Base-by-base conservation (phyloP, 2,888 invertebrate species). In the Galeopsomyia nigrocyanea region DNA sequence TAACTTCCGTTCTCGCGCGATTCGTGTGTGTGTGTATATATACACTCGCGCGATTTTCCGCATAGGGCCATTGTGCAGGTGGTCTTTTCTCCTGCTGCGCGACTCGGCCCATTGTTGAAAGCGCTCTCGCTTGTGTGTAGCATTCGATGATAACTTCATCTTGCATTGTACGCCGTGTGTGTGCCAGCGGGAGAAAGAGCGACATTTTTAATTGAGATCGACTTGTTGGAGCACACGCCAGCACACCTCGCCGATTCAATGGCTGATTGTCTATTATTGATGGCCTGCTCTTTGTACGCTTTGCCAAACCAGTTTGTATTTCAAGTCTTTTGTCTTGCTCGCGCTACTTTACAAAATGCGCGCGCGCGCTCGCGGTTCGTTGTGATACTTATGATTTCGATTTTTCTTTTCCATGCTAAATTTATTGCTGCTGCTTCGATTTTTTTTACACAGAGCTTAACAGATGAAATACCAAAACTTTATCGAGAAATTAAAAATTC, bases 1-100 rank as follows among this genome's bases (percentile, higher is more conserved):
- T 79, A 80, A 80, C 78, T 80, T 81, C 79, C 79, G 76, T 55
- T 61, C 69, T 71, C 72, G 26, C 26, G 26, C 5, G 2, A 26
- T 26, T 3, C 5, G 5, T 26, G 5, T 26, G 5, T 26, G 5
- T 26, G 5, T 26, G 5, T 75, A 78, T 78, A 80, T 78, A 80
- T 80, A 79, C 78, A 77, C 77, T 74, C 73, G 76, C 70, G 68
- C 71, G 68, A 71, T 74, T 72, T 77, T 73, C 71, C 74, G 47
- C 26, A 5, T 5, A 57, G 49, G 21, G 46, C 57, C 50, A 16
- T 16, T 56, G 47, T 49, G 65, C 55, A 65, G 17, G 65, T 56
- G 56, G 47, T n/a, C 19, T 56, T 65, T 56, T 26, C 56, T 46
- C 26, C n/a, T 64, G 10, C 39, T 55, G 46, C 21, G 51, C 21